Evolutionary conservation across 1,140 invertebrate species (phyloP), one percentile per base, ranked within the genome.

Genomic region (Pissodes strobi): DNA sequence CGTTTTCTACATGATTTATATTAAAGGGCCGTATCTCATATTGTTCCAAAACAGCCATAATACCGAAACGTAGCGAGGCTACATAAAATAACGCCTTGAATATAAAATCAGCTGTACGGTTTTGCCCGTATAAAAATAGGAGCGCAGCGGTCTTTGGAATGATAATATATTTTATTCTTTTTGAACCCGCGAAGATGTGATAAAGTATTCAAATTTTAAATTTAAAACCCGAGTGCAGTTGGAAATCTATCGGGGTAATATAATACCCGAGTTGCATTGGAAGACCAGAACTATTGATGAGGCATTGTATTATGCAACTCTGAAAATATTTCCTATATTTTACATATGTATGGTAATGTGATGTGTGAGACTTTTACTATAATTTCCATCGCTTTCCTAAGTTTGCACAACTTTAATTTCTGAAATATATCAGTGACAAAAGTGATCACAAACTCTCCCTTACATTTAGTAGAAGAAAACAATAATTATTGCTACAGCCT

Each of bases 11-110:
- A 38, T 59, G 56, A 59, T 59, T 59, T 59, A 59, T 59, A 59
- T 59, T 48, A 56, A 51, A 46, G 43, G 43, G 27, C 27, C 56
- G 43, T 59, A 48, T 51, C 53, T 56, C 38, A 56, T 56, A 56
- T 59, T 59, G 56, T 59, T 59, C 56, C 56, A 59, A 59, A 59
- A 59, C 56, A 59, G 56, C 56, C 56, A 59, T 59, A 59, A 59
- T 39, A 22, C 53, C 53, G 53, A 55, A 38, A 59, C 45, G 56
- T 59, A 48, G 41, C 43, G 22, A 18, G 19, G 56, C 53, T 57
- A 57, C 53, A 48, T 59, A 59, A 59, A 59, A 48, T 59, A 59
- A 17, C 27, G 56, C 43, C 41, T 38, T 59, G 56, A 59, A 59
- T 59, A 48, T 59, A 46, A 59, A 59, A 30, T 48, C 56, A 17